phyloP scores from a whole-genome alignment of 2,113 vertebrate species.

The Leptobrachium leishanense region DNA sequence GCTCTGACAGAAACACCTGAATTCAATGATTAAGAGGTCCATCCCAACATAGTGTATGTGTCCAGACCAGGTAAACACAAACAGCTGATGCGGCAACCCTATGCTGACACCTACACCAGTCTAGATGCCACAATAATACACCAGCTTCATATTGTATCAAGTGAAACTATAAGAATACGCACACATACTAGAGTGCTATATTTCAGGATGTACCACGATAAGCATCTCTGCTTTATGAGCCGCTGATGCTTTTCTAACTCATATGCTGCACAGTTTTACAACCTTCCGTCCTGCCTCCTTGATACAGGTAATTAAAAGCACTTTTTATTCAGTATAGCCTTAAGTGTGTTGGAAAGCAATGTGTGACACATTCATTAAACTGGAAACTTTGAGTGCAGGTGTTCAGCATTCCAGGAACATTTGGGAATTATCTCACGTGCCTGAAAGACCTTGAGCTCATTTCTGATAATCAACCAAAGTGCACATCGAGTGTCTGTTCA shows the following conservation, averaged over 20 bases:
- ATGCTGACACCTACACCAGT: no score
- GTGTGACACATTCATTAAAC: not conserved
- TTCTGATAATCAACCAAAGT: not conserved
- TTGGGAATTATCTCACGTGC: slow-evolving; percentile 3
- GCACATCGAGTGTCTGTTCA: not conserved
- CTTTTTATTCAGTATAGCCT: not conserved
- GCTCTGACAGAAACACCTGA: no score
- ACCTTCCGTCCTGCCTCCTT: not conserved
- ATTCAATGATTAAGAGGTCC: no score
- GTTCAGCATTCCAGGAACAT: slow-evolving; percentile 6
- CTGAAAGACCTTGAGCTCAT: not conserved
- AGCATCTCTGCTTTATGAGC: not conserved
- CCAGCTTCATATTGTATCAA: not conserved
- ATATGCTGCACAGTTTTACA: not conserved
- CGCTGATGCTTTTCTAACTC: not conserved
- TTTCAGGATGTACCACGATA: not conserved
- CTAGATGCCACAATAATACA: no score
- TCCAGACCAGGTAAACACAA: no score
- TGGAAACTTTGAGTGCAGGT: slow-evolving; percentile 10
- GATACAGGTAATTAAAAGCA: slow-evolving; percentile 4
- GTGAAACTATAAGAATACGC: not conserved
- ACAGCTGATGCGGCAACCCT: no score
- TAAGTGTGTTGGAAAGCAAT: slow-evolving; percentile 5
- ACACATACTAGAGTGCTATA: no score
- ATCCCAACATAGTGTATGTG: no score